A percentile compares a stretch with the other conserved stretches of the same genome.
Conservation (phyloP, 2,888 invertebrate species). For the Tigriopus californicus region DNA sequence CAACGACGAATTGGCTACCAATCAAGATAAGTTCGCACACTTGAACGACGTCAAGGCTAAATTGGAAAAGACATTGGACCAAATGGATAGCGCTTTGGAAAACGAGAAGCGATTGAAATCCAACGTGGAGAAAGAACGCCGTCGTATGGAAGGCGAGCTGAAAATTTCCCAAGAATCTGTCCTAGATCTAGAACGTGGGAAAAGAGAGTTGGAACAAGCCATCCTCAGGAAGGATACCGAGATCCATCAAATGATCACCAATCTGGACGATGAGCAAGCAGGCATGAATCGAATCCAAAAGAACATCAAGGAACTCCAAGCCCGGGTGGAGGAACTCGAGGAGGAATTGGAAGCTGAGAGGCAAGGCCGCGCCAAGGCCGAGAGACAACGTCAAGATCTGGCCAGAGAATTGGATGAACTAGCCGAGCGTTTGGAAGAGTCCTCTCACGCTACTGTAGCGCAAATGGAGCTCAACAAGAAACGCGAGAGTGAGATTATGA, state of each 20-base stretch:
- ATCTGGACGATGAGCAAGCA: constrained; percentile 92
- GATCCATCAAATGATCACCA: constrained; percentile 77
- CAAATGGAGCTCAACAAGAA: constrained; percentile 99
- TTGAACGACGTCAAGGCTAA: constrained; percentile 98
- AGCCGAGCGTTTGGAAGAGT: constrained; percentile 92
- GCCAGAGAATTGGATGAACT: constrained; percentile 92
- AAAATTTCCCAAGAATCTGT: constrained; percentile 96
- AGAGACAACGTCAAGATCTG: constrained; percentile 78
- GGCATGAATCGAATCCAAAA: constrained; percentile 91
- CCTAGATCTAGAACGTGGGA: constrained; percentile 88
- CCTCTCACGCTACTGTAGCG: constrained; percentile 95
- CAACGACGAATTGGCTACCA: constrained; percentile 39
- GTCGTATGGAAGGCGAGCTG: constrained; percentile 96
- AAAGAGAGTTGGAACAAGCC: constrained; percentile 91
- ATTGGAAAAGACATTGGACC: constrained; percentile 94
- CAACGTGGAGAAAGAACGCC: constrained; percentile 94
- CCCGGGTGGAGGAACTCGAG: constrained; percentile 95
- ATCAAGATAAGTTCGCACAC: constrained; percentile 99
- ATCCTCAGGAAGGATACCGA: constrained; percentile 99
- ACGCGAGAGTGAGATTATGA: constrained; percentile 96
- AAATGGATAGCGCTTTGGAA: constrained; percentile 93
- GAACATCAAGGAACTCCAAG: constrained; percentile 98
- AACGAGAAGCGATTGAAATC: constrained; percentile 96
- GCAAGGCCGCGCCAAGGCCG: constrained; percentile 70
- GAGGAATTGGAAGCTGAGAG: constrained; percentile 98